Percentiles rank a stretch among this genome's conserved stretches.
Evolutionary conservation across 2,888 invertebrate genomes (phyloP).

Genomic region (Megaustenia siamemsis): DNA sequence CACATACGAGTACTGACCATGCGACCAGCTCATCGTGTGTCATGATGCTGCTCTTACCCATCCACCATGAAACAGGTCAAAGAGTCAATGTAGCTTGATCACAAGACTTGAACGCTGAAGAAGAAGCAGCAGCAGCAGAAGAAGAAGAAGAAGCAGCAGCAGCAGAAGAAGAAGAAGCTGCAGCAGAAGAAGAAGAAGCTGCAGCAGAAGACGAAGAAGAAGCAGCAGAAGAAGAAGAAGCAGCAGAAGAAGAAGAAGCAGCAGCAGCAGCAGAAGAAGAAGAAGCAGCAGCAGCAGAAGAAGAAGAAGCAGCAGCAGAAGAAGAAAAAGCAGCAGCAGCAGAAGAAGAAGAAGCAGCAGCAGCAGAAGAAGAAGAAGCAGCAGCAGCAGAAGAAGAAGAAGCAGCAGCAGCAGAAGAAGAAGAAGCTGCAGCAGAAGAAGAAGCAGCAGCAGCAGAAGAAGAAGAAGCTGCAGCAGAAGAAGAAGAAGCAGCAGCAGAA

Average conservation of each 20-base stretch:
- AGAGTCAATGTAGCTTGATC: no score
- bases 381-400: background rate
- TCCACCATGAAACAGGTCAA: no score
- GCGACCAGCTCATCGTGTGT: background rate
- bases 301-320: no score
- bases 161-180: no score
- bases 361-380: background rate
- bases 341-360: no score
- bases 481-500: background rate
- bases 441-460: background rate
- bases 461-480: background rate
- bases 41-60: no score
- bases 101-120: no score
- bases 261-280: background rate
- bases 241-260: background rate
- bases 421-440: background rate
- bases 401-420: background rate
- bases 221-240: background rate
- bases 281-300: background rate
- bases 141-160: no score
- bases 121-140: no score
- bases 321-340: no score
- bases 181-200: no score
- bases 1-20: background rate
- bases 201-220: background rate